Percentiles rank a stretch among this genome's conserved stretches.
phyloP scores from a whole-genome alignment of 2,797 vertebrate species.

The Scomberomorus guttatus region DNA sequence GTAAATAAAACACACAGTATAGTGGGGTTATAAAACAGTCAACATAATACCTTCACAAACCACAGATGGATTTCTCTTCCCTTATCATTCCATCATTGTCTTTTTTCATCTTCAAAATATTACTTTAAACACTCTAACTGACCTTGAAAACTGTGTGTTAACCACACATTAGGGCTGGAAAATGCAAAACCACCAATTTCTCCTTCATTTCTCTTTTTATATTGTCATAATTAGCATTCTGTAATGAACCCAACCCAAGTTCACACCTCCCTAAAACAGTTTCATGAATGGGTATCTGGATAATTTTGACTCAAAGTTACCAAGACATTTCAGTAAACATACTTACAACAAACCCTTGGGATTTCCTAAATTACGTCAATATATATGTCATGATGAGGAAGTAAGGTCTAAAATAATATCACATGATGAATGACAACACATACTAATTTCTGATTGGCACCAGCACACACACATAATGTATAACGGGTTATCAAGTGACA shows the following conservation, averaged over 20 bases:
- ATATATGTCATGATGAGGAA: constrained; percentile 17
- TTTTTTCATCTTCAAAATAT: too few relatives aligned
- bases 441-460: neutral
- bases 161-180: too few relatives aligned
- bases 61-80: neutral
- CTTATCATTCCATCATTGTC: too few relatives aligned
- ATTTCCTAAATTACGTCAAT: neutral
- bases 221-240: too few relatives aligned
- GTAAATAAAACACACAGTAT: too few relatives aligned
- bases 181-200: too few relatives aligned
- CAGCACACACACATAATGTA: neutral
- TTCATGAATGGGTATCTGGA: too few relatives aligned
- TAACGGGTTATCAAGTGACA: neutral
- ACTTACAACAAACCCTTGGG: neutral
- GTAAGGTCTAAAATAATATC: neutral
- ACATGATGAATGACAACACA: constrained; percentile 41
- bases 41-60: neutral
- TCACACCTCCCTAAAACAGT: too few relatives aligned
- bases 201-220: too few relatives aligned
- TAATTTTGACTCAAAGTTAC: neutral
- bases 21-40: neutral
- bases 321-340: neutral
- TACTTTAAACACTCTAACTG: too few relatives aligned
- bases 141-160: too few relatives aligned
- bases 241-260: too few relatives aligned